A percentile compares a stretch with the other conserved stretches of the same genome.
phyloP scores from a whole-genome alignment of 2,888 invertebrate genomes.

The Dryobota labecula region DNA sequence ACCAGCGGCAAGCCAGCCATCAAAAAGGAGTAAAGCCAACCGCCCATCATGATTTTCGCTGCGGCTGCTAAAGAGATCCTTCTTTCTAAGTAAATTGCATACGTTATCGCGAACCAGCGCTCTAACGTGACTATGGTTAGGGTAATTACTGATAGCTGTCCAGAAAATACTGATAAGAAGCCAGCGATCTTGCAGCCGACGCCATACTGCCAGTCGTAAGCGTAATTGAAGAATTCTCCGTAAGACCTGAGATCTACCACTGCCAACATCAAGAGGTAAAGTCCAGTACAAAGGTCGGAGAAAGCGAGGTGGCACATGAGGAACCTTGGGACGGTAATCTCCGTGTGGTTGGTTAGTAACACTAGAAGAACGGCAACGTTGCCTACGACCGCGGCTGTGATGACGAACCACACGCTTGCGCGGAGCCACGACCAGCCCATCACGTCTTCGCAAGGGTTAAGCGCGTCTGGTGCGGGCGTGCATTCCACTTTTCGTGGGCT shows the following conservation, averaged over 20 bases:
- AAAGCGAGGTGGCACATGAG: constrained; percentile 94
- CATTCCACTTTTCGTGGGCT: constrained; percentile 90
- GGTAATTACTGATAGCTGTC: constrained; percentile 96
- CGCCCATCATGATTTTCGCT: constrained; percentile 93
- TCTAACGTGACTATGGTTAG: constrained; percentile 96
- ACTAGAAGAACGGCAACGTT: constrained; percentile 96
- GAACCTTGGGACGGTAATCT: constrained; percentile 85
- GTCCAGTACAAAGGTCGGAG: constrained; percentile 96
- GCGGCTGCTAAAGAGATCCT: constrained; percentile 94
- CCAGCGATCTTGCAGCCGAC: constrained; percentile 96
- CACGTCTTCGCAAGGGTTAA: constrained; percentile 97
- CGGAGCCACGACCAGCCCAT: constrained; percentile 95
- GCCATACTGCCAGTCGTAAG: constrained; percentile 96
- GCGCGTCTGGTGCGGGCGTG: constrained; percentile 94
- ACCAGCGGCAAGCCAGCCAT: constrained; percentile 95
- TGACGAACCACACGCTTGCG: constrained; percentile 96
- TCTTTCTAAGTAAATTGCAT: constrained; percentile 95
- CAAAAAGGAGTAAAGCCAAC: constrained; percentile 94
- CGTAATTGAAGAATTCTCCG: constrained; percentile 97
- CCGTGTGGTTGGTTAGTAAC: constrained; percentile 91
- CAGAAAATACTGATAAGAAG: constrained; percentile 96
- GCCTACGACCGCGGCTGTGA: constrained; percentile 95
- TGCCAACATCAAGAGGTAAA: constrained; percentile 95
- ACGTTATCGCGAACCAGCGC: constrained; percentile 95
- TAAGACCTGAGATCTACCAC: constrained; percentile 95